These are phyloP conservation scores for Folsomia candida DNA, from an alignment of 2,888 invertebrate species.

Conservation along the genomic window DNA sequence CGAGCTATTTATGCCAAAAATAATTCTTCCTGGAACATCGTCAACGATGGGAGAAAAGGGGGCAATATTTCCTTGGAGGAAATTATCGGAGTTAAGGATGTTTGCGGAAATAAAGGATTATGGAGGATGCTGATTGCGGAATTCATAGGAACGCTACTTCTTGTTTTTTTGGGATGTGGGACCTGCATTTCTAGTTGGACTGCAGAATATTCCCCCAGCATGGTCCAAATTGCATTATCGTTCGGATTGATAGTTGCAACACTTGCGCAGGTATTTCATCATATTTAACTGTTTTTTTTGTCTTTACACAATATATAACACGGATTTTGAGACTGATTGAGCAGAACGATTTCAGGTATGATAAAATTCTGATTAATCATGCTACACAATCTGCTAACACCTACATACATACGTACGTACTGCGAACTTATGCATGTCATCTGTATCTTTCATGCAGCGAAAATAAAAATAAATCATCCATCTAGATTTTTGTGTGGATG, in stretches of 20 bases:
- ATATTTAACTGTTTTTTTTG: background rate
- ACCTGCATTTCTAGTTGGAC: constrained; percentile 62
- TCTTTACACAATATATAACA: too few relatives aligned
- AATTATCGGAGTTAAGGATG: constrained; percentile 73
- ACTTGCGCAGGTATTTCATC: constrained; percentile 66
- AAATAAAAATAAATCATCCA: too few relatives aligned
- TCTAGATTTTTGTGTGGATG: too few relatives aligned
- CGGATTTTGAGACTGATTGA: too few relatives aligned
- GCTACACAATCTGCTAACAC: too few relatives aligned
- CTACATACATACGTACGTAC: too few relatives aligned
- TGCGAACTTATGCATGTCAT: too few relatives aligned
- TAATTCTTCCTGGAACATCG: background rate
- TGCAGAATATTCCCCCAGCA: constrained; percentile 56
- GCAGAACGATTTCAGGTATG: too few relatives aligned
- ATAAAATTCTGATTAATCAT: too few relatives aligned
- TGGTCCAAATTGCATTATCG: constrained; percentile 73
- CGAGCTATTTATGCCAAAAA: background rate
- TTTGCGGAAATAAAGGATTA: constrained; percentile 73
- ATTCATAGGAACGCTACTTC: constrained; percentile 79
- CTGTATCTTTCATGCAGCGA: too few relatives aligned
- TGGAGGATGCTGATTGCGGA: constrained; percentile 83
- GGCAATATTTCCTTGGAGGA: constrained; percentile 57
- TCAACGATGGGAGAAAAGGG: too few relatives aligned
- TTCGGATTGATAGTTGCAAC: constrained; percentile 85
- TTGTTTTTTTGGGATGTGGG: constrained; percentile 83